Base-by-base conservation (phyloP, 2,888 invertebrate genomes). In the Beris chalybata region DNA sequence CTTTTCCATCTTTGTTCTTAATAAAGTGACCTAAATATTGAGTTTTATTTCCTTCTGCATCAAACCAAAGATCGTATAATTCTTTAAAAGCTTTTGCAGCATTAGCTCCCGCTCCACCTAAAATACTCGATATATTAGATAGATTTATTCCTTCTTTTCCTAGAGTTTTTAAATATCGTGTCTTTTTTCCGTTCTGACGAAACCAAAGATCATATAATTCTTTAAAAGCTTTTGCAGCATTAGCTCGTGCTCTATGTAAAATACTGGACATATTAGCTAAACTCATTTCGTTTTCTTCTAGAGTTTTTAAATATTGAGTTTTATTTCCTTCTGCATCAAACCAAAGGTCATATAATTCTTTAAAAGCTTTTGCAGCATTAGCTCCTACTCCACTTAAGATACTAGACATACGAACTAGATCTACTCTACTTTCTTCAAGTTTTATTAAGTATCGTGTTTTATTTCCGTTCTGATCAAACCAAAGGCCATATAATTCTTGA, bases 1-100 rank as follows among this genome's bases (percentile, higher is more conserved):
- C n/a, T n/a, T n/a, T n/a, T n/a, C n/a, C n/a, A n/a, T n/a, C n/a
- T n/a, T n/a, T n/a, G n/a, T n/a, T n/a, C n/a, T n/a, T n/a, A n/a
- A n/a, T n/a, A n/a, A n/a, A n/a, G n/a, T n/a, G n/a, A n/a, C 7
- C 7, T 32, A 32, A 32, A 32, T 32, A 58, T 58, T 45, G 44
- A 22, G 45, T 58, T 58, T 58, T 58, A 12, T 58, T 45, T 45
- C 45, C 47, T 45, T 58, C 6, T 45, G 12, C 66, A 68, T 71
- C 70, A 72, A 75, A 74, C 70, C 72, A 74, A 30, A 70, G 64
- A 55, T 56, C 67, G 71, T 71, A 71, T 5, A 75, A 71, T 15
- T 73, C 67, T 71, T 72, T 68, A 71, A 76, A 75, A 72, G 74
- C 72, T 71, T 72, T 58, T 66, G 70, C 66, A 71, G 73, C 71